Conservation (phyloP, 2,888 invertebrate species). For the Cephus runcator region DNA sequence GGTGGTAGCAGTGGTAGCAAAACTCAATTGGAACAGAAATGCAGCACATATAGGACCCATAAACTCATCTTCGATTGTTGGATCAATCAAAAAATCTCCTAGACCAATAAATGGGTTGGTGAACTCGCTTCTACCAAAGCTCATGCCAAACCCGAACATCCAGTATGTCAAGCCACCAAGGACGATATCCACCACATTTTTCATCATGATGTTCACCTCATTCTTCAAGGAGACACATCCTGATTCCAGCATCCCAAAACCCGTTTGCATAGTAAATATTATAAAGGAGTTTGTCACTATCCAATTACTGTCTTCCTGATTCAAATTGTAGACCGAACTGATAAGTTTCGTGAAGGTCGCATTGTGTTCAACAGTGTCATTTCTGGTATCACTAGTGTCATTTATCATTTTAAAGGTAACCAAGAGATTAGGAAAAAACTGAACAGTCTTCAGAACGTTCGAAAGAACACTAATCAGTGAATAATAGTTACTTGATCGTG, state of each 20-base stretch:
- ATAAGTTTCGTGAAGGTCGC: slow-evolving; percentile 35
- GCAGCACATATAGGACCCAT: slow-evolving; percentile 90
- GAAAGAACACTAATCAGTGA: background rate
- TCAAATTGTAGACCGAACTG: slow-evolving; percentile 70
- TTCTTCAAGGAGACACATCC: slow-evolving; percentile 94
- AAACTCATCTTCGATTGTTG: slow-evolving; percentile 75
- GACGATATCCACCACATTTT: slow-evolving; percentile 92
- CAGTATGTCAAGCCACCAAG: slow-evolving; percentile 94
- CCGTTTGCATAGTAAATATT: slow-evolving; percentile 94
- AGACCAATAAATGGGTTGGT: slow-evolving; percentile 85
- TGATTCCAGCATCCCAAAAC: slow-evolving; percentile 93
- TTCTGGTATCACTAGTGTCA: no score
- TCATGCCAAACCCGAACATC: slow-evolving; percentile 93
- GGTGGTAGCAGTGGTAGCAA: slow-evolving; percentile 90
- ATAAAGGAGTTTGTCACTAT: slow-evolving; percentile 89
- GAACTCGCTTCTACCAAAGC: slow-evolving; percentile 80
- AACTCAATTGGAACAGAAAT: slow-evolving; percentile 90
- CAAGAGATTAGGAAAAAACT: background rate
- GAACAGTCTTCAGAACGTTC: background rate
- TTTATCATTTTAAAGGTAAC: background rate
- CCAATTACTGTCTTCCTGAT: slow-evolving; percentile 88
- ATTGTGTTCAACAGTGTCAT: slow-evolving; percentile 21
- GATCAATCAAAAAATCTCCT: slow-evolving; percentile 84
- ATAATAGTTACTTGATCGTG: background rate
- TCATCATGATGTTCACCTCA: slow-evolving; percentile 98